These are phyloP conservation scores for Serilophus lunatus DNA, from an alignment of 2,113 vertebrate genomes.

Conservation along the genomic window DNA sequence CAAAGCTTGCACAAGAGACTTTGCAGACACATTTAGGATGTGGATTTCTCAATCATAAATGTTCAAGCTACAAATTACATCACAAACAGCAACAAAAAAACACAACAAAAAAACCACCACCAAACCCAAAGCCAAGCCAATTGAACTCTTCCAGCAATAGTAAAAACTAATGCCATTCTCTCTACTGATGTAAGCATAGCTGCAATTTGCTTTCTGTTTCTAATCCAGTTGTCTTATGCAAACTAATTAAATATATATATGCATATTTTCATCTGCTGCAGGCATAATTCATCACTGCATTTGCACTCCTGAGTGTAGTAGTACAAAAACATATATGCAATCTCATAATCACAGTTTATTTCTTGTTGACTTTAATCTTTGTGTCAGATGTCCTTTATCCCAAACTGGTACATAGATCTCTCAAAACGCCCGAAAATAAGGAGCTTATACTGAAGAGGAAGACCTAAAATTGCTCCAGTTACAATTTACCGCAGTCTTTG, in stretches of 20 bases:
- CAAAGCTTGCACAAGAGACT: neutral
- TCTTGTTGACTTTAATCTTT: constrained; percentile 40
- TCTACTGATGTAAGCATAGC: neutral
- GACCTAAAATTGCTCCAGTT: constrained; percentile 2
- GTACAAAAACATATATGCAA: neutral
- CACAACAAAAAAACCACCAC: neutral
- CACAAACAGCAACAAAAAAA: neutral
- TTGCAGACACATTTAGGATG: neutral
- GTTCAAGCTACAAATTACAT: neutral
- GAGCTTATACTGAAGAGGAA: constrained; percentile 35
- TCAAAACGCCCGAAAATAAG: neutral
- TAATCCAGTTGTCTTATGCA: neutral
- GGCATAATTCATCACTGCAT: constrained; percentile 13
- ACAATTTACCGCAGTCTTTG: neutral
- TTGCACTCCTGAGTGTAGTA: neutral
- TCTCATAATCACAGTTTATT: neutral
- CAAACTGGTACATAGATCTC: neutral
- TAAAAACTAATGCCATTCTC: neutral
- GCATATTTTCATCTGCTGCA: constrained; percentile 32
- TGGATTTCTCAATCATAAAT: neutral
- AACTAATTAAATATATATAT: constrained; percentile 52
- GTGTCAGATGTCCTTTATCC: constrained; percentile 52
- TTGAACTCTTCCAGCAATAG: neutral
- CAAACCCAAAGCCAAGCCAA: neutral
- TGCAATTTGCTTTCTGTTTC: neutral